Conservation (phyloP, 2,113 vertebrate species). For the Sinosuthora webbiana region DNA sequence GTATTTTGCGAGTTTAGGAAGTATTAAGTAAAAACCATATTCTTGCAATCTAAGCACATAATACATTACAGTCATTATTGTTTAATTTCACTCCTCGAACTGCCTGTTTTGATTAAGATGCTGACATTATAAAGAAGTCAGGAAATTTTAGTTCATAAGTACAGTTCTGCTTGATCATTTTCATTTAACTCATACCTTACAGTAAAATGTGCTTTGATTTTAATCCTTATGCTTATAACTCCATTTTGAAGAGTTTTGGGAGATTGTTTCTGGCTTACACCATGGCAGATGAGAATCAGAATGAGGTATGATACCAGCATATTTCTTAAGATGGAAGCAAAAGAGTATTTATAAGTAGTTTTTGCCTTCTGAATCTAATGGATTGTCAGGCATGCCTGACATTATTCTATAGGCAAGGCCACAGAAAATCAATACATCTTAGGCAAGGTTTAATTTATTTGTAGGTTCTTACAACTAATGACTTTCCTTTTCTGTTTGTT, state of each 20-base stretch:
- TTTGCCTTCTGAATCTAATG: conserved; percentile 75
- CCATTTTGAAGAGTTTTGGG: not conserved
- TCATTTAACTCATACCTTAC: not conserved
- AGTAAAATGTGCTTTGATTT: not conserved
- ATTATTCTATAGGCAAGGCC: conserved; percentile 77
- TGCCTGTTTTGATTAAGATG: conserved; percentile 18
- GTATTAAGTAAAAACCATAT: not conserved
- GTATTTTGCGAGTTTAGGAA: not conserved
- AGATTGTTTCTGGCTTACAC: not conserved
- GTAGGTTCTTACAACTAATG: conserved; percentile 77
- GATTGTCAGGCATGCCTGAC: conserved; percentile 76
- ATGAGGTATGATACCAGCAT: conserved; percentile 5
- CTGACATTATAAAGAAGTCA: not conserved
- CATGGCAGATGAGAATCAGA: not conserved
- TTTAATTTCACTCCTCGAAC: not conserved
- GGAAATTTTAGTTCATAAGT: conserved; percentile 22
- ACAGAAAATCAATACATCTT: conserved; percentile 80
- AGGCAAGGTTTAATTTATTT: conserved; percentile 82
- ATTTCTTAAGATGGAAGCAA: conserved; percentile 57
- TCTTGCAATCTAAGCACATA: not conserved
- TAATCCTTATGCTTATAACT: not conserved
- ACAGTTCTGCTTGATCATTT: not conserved
- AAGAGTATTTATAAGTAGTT: conserved; percentile 70
- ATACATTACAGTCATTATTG: conserved; percentile 3
- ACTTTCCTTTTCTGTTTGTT: conserved; percentile 74